Evolutionary conservation across 2,113 vertebrate genomes (phyloP), one percentile per base, ranked within the genome.

Genomic region (Passer domesticus): DNA sequence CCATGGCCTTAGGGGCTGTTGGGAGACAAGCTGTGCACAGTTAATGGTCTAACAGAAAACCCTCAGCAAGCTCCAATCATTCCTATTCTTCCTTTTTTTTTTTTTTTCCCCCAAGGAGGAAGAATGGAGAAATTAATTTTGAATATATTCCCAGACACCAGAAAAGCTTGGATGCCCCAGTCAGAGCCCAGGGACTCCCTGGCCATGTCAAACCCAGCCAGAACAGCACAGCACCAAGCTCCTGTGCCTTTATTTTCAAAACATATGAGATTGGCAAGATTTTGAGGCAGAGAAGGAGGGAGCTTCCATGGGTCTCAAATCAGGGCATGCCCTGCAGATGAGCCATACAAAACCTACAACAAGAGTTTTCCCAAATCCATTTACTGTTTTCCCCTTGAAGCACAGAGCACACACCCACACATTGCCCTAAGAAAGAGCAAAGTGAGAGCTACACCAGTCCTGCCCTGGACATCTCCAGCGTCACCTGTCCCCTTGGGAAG

Each of bases 341-440:
- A 84, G 79, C 79, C 68, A 43, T 4, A 2, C 21, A 30, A 68
- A 70, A 31, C 7, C 6, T 17, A 21, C 7, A 68, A 31, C 10
- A 14, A 12, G 39, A 76, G 33, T 28, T 69, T 87, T 56, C 20
- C 16, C 50, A 56, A 37, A 37, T 3, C 30, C 30, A 30, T 72
- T 55, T 39, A 35, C 13, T 13, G 1, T 12, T 18, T 55, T 33
- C 43, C 21, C 13, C 27, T 6, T 2, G 67, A 56, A 73, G 62
- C 62, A 28, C 35, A 47, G 44, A 58, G 46, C 58, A 5, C 6
- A 11, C 0, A 0, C 2, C 7, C 9, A 0, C 27, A 19, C 7
- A 4, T 23, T 33, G 49, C 70, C 55, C 66, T 19, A 7, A 18
- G 33, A 33, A 31, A 33, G 8, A 28, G 43, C 4, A 35, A 20